These are phyloP conservation scores for Hirtodrosophila cameraria DNA, from an alignment of 2,888 invertebrate species.

Conservation along the genomic window DNA sequence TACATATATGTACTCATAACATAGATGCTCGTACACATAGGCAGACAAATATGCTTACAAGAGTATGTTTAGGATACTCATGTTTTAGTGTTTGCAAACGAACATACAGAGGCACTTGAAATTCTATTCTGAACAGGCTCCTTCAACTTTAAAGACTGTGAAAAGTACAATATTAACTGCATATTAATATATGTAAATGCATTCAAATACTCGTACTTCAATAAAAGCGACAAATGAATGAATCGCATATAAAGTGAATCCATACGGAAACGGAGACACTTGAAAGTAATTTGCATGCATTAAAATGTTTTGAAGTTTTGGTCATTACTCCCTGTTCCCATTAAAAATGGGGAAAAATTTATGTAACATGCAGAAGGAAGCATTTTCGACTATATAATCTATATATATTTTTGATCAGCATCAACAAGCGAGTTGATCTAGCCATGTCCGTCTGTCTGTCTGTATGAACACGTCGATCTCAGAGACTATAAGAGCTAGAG, in stretches of 20 bases:
- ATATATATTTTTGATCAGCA: no score
- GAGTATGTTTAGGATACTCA: slow-evolving; percentile 10
- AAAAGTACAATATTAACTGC: slow-evolving; percentile 43
- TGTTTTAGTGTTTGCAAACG: slow-evolving; percentile 42
- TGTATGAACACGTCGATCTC: no score
- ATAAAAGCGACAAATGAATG: slow-evolving; percentile 43
- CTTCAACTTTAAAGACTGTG: slow-evolving; percentile 33
- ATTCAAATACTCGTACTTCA: slow-evolving; percentile 50
- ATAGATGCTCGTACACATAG: no score
- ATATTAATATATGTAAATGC: slow-evolving; percentile 11
- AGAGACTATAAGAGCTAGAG: no score
- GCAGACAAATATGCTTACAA: not conserved
- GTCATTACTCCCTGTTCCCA: no score
- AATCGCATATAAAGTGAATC: slow-evolving; percentile 41
- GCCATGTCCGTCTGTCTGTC: no score
- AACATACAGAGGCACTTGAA: slow-evolving; percentile 49
- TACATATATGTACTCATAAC: no score
- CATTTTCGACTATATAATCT: no score
- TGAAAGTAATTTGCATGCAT: slow-evolving; percentile 32
- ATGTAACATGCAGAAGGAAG: no score
- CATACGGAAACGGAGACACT: slow-evolving; percentile 50
- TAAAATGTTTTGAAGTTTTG: slow-evolving; percentile 34
- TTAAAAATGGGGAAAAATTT: no score
- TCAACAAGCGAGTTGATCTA: no score
- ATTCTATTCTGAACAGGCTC: slow-evolving; percentile 32